Base-by-base conservation (phyloP, 2,888 invertebrate genomes). In the Chaetogeoica ovagalla region DNA sequence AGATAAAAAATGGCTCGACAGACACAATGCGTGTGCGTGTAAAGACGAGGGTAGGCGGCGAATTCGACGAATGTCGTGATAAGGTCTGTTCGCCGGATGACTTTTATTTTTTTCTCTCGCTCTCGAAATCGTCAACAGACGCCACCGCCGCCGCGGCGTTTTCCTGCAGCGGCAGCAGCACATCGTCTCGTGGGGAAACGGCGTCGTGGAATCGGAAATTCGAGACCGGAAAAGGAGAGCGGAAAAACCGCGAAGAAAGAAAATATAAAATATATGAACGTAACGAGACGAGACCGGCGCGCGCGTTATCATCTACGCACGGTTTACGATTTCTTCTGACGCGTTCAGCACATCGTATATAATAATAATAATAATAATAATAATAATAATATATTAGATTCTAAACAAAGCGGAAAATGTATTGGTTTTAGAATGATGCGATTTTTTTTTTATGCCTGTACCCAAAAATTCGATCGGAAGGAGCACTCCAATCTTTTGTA, bases 1-100 rank as follows among this genome's bases (percentile, higher is more conserved):
- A 69, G 69, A 77, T 69, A 60, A 69, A 60, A 69, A 77, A 69
- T 60, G 52, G 69, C 60, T 77, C 69, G 76, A 68, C 48, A 69
- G 59, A 69, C 60, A 69, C 60, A 77, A 60, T 60, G 57, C 3
- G 30, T 30, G 30, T 30, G 30, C 13, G 48, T 60, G 69, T 13
- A 13, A 13, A 1, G 15, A 1, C 43, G 43, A 9, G 8, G 48
- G 13, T 1, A 11, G 3, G 48, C 1, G 66, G 75, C 43, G 43
- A 48, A 68, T 48, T 66, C 57, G 48, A 68, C 48, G 59, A 76
- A 68, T n/a, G 57, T 75, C 23, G 55, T 76, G 75, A 76, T 76
- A 76, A 76, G 66, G 59, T 68, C 30, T 68, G 65, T 30, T 55
- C 8, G 39, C 23, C 15, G 43, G 57, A 57, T 66, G 66, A 59